Evolutionary conservation across 2,797 vertebrate species (phyloP), one percentile per base, ranked within the genome.

Genomic region (Rhodeus uyekii): DNA sequence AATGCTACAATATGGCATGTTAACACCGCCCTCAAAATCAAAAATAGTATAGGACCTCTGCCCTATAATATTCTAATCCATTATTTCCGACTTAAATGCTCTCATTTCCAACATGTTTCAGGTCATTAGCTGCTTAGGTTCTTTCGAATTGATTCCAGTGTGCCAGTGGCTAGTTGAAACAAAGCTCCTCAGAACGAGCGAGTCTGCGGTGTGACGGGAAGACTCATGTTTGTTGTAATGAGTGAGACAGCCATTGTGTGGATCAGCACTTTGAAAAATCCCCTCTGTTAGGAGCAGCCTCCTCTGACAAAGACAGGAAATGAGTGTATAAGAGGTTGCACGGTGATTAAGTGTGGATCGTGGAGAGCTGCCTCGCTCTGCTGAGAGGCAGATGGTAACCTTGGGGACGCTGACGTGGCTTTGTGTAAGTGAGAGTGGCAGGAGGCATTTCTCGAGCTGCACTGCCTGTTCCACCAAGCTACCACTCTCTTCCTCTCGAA

Each of bases 401-500:
- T 24, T 78, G 82, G 86, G 87, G 87, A 84, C 38, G 80, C 86
- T 90, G 89, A 91, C 82, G 84, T 80, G 73, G 83, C 85, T 85
- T 68, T 87, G 88, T 87, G 88, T 90, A 85, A 90, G 85, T 76
- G 75, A 86, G 79, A 89, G 87, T 92, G 92, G 91, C 91, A 91
- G 88, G 68, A 60, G 83, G 83, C 88, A 85, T 76, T 91, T 78
- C 87, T 82, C 48, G 80, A 46, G 46, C 86, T 90, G 89, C 87
- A 87, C 84, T 89, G 86, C 76, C 87, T 84, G 82, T 90, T 89
- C 78, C 81, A 80, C 81, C 83, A 89, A 90, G 86, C 86, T 87
- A n/a, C 69, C 72, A 72, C 86, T 86, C 75, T 61, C 60, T 42
- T 65, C 34, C 63, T 74, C 71, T 69, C 68, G 61, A 34, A 36